These are phyloP conservation scores for Larimichthys crocea DNA, from an alignment of 2,113 vertebrate species.

Conservation along the genomic window DNA sequence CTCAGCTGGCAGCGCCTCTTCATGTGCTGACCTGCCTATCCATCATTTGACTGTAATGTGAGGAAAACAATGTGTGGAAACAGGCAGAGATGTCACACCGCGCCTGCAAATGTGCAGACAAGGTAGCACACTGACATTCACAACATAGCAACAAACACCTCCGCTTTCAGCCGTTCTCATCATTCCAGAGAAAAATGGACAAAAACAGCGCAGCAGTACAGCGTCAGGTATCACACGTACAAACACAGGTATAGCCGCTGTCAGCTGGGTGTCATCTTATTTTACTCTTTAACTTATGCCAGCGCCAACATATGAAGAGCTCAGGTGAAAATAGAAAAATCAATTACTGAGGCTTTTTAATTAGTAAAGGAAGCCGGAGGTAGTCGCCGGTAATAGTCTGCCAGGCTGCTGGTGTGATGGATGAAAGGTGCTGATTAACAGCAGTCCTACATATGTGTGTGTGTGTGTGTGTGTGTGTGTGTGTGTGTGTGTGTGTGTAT, in stretches of 20 bases:
- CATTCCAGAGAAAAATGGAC: neutral
- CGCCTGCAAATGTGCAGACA: neutral
- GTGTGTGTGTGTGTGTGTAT: slow-evolving; percentile 4
- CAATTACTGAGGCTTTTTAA: slow-evolving; percentile 57
- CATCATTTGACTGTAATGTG: slow-evolving; percentile 7
- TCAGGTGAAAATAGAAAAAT: slow-evolving; percentile 63
- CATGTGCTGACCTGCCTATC: slow-evolving; percentile 16
- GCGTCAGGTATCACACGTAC: neutral
- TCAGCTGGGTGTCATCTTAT: slow-evolving; percentile 18
- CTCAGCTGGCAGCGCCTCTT: slow-evolving; percentile 22
- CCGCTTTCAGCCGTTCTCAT: neutral
- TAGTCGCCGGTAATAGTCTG: slow-evolving; percentile 35
- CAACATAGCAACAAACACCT: neutral
- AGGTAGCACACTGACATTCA: neutral
- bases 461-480: neutral
- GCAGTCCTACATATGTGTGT: neutral
- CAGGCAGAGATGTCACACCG: neutral
- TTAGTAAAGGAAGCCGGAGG: slow-evolving; percentile 55
- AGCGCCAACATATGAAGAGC: neutral
- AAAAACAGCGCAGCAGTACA: neutral
- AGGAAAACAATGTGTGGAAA: slow-evolving; percentile 5
- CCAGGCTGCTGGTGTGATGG: slow-evolving; percentile 52
- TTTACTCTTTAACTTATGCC: slow-evolving; percentile 14
- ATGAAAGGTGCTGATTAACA: slow-evolving; percentile 56
- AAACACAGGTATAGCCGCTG: neutral